Evolutionary conservation across 2,888 invertebrate genomes (phyloP).

Genomic region (Octodonta nipae): DNA sequence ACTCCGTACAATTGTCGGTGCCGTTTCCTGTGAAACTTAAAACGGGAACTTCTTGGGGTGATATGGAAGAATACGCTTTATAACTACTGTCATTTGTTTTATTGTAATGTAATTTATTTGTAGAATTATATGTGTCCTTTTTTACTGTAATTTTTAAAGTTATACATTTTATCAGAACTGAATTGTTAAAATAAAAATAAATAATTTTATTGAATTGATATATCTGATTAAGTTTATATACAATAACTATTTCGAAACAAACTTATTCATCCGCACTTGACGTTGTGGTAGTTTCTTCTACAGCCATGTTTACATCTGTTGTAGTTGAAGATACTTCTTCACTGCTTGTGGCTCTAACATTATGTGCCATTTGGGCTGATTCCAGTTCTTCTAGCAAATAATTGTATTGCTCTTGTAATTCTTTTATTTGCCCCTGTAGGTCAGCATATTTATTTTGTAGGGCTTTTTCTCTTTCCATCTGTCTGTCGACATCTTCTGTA

Average conservation of each 20-base stretch:
- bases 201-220: too few species aligned
- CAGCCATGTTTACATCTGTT: slow-evolving; percentile 10
- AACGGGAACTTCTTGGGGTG: slow-evolving; percentile 71
- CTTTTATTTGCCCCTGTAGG: slow-evolving; percentile 49
- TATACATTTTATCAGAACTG: too few species aligned
- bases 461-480: slow-evolving; percentile 79
- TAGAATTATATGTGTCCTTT: too few species aligned
- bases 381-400: neutral
- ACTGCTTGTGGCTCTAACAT: slow-evolving; percentile 3
- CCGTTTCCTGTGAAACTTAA: slow-evolving; percentile 81
- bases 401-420: slow-evolving; percentile 26
- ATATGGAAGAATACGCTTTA: slow-evolving; percentile 31
- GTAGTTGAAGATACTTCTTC: slow-evolving; percentile 7
- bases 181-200: too few species aligned
- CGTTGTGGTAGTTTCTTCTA: too few species aligned
- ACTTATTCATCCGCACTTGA: too few species aligned
- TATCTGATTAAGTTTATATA: too few species aligned
- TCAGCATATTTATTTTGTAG: slow-evolving; percentile 74
- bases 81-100: too few species aligned
- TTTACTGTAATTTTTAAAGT: too few species aligned
- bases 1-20: slow-evolving; percentile 55
- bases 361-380: slow-evolving; percentile 12
- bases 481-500: slow-evolving; percentile 82
- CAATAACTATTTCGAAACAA: too few species aligned
- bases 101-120: too few species aligned